Evolutionary conservation across 2,888 invertebrate species (phyloP).

Genomic region (Drosophila nr. fundita): DNA sequence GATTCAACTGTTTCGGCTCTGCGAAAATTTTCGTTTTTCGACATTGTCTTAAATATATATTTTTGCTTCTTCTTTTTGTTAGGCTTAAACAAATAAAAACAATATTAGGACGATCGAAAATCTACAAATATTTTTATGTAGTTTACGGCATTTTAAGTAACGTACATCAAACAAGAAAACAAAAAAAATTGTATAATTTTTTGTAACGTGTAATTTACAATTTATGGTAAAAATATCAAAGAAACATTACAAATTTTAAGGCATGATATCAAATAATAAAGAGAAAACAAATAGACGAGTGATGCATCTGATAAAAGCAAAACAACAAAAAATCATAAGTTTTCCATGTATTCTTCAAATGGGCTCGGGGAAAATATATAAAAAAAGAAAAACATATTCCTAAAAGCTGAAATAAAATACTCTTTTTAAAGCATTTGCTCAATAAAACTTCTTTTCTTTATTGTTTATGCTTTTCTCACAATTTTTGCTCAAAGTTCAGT

Average conservation of each 20-base stretch:
- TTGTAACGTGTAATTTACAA: constrained; percentile 68
- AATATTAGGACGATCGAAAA: constrained; percentile 55
- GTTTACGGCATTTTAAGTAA: constrained; percentile 73
- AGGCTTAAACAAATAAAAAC: constrained; percentile 44
- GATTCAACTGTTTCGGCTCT: constrained; percentile 55
- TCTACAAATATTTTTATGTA: constrained; percentile 66
- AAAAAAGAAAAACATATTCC: constrained; percentile 16
- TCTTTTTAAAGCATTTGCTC: constrained; percentile 48
- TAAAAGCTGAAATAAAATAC: constrained; percentile 13
- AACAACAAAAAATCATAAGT: constrained; percentile 3
- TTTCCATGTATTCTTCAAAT: constrained; percentile 6
- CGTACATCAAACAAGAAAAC: constrained; percentile 19
- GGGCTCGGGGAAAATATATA: constrained; percentile 11
- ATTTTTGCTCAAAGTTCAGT: constrained; percentile 56
- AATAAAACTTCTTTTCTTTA: constrained; percentile 64
- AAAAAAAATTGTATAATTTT: constrained; percentile 59
- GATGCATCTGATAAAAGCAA: constrained; percentile 67
- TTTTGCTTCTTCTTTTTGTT: constrained; percentile 30
- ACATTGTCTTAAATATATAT: constrained; percentile 20
- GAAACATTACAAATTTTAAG: constrained; percentile 60
- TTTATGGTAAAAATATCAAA: constrained; percentile 60
- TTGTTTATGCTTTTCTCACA: constrained; percentile 65
- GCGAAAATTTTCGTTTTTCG: constrained; percentile 48
- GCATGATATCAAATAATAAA: constrained; percentile 69
- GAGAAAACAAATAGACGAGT: constrained; percentile 60